Evolutionary conservation across 2,888 invertebrate genomes (phyloP).

Genomic region (Temnothorax unifasciatus): DNA sequence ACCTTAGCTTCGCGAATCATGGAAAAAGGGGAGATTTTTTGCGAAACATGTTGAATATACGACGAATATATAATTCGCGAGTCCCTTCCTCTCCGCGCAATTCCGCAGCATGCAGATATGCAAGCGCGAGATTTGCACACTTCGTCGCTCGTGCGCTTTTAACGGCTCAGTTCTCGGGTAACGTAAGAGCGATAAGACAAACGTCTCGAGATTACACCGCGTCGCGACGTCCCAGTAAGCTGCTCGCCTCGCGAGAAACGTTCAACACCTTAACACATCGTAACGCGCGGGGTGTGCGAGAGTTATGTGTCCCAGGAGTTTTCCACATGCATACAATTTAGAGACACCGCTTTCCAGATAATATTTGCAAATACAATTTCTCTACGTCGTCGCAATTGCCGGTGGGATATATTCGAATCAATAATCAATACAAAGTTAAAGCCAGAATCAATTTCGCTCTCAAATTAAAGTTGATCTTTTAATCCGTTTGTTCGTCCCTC

Average conservation of each 20-base stretch:
- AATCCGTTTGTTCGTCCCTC: background rate
- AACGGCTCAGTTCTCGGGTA: constrained; percentile 34
- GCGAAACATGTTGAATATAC: background rate
- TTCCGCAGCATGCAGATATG: background rate
- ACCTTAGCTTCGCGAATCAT: background rate
- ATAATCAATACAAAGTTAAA: background rate
- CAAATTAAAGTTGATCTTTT: constrained; percentile 11
- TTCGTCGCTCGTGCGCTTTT: constrained; percentile 23
- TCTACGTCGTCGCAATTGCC: background rate
- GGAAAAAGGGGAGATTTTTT: background rate
- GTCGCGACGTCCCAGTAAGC: constrained; percentile 19
- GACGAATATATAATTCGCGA: constrained; percentile 23
- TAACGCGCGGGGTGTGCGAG: background rate
- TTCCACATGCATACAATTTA: background rate
- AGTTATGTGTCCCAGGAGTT: background rate
- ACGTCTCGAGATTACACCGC: constrained; percentile 47
- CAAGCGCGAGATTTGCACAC: constrained; percentile 19
- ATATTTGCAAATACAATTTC: background rate
- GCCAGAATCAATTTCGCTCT: constrained; percentile 3
- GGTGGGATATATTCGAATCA: background rate
- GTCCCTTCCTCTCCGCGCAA: background rate
- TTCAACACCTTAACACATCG: constrained; percentile 15
- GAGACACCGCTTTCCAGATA: background rate
- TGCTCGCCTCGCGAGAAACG: constrained; percentile 25
- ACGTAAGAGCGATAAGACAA: constrained; percentile 47